Percentiles rank a stretch among this genome's conserved stretches.
These are phyloP conservation scores for Amphiprion percula DNA, from an alignment of 2,113 vertebrate species.

Conservation along the genomic window DNA sequence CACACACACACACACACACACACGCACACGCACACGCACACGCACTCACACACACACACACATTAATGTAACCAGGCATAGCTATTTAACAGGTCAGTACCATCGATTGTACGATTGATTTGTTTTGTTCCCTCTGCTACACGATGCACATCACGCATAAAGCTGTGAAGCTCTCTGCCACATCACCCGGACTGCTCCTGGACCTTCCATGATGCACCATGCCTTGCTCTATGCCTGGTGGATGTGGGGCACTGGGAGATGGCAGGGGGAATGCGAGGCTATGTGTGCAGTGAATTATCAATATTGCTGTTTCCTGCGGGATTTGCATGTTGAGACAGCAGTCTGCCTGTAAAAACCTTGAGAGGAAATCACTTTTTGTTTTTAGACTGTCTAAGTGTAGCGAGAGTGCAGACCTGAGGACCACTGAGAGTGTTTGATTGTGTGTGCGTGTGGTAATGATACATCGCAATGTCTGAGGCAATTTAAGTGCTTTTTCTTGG, in stretches of 20 bases:
- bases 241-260: neutral
- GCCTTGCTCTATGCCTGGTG: constrained; percentile 28
- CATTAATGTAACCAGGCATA: constrained; percentile 29
- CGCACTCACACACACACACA: neutral
- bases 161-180: constrained; percentile 27
- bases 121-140: constrained; percentile 48
- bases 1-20: too few species aligned
- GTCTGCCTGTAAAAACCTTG: constrained; percentile 22
- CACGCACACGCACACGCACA: neutral
- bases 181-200: constrained; percentile 43
- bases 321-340: constrained; percentile 37
- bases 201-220: constrained; percentile 52
- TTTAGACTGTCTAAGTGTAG: neutral
- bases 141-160: constrained; percentile 35
- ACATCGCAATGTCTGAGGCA: neutral
- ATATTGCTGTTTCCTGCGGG: constrained; percentile 17
- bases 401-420: neutral
- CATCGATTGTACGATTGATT: constrained; percentile 61
- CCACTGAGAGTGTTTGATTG: neutral
- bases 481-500: neutral
- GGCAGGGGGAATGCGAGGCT: neutral
- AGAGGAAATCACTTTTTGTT: constrained; percentile 6
- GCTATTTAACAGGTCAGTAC: constrained; percentile 55
- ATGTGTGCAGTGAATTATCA: constrained; percentile 32
- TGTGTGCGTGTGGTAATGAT: neutral